These are phyloP conservation scores for Neoscelio sp. DNA, from an alignment of 2,888 invertebrate genomes.

Conservation along the genomic window DNA sequence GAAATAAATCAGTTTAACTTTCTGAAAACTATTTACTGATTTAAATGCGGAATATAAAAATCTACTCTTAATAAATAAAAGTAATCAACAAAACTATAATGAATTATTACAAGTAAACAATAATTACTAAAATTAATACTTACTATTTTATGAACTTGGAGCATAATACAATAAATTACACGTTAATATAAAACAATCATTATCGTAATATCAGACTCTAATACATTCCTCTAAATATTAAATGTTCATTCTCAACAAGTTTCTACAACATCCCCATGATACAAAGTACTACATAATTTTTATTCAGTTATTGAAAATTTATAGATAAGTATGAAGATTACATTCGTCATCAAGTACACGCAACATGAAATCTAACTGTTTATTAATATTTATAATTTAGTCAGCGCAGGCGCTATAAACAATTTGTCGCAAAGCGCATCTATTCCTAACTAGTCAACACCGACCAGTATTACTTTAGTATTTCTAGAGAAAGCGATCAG, in stretches of 20 bases:
- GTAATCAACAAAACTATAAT: too few relatives aligned
- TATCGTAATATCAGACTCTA: too few relatives aligned
- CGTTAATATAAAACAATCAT: too few relatives aligned
- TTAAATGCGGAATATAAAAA: too few relatives aligned
- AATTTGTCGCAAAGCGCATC: neutral
- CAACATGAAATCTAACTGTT: neutral
- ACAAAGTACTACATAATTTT: too few relatives aligned
- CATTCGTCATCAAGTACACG: neutral
- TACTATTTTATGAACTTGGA: too few relatives aligned
- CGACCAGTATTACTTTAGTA: neutral
- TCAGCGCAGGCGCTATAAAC: slow-evolving; percentile 2
- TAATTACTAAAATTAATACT: too few relatives aligned
- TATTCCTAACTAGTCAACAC: neutral
- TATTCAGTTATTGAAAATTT: neutral
- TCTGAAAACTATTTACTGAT: too few relatives aligned
- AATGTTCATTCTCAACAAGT: neutral
- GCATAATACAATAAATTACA: too few relatives aligned
- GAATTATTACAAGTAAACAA: too few relatives aligned
- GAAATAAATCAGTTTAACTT: too few relatives aligned
- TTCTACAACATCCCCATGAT: neutral
- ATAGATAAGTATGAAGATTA: neutral
- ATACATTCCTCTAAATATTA: neutral
- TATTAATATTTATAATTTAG: neutral
- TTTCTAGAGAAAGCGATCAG: neutral
- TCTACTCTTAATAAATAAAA: too few relatives aligned